Evolutionary conservation across 2,113 vertebrate species (phyloP).

Genomic region (Herpailurus yagouaroundi): DNA sequence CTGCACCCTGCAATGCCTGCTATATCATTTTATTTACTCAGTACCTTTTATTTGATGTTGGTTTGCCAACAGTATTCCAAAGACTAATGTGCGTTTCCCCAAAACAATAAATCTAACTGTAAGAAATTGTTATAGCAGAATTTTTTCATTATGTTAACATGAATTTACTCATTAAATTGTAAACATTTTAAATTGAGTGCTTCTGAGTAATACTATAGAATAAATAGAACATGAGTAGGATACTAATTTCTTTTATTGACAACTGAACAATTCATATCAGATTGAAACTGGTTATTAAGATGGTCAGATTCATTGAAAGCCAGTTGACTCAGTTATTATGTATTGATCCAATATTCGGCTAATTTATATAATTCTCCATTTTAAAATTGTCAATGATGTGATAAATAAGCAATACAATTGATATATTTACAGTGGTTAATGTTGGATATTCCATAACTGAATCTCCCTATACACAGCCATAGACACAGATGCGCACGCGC

Average conservation of each 20-base stretch:
- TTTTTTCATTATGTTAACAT: background rate
- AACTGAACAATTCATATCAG: background rate
- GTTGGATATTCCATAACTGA: background rate
- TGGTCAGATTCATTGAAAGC: background rate
- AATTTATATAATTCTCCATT: background rate
- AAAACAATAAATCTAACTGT: conserved; percentile 26
- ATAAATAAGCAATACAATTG: conserved; percentile 18
- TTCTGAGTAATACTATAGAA: background rate
- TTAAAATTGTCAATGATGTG: background rate
- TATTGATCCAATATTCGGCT: background rate
- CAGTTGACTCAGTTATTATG: background rate
- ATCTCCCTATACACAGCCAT: background rate
- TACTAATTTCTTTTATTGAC: background rate
- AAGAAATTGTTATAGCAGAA: conserved; percentile 48
- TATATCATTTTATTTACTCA: background rate
- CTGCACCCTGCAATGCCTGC: background rate
- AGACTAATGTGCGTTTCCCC: background rate
- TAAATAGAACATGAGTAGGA: conserved; percentile 4
- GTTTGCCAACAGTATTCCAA: background rate
- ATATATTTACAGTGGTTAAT: background rate
- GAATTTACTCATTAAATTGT: background rate
- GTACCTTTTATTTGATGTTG: background rate
- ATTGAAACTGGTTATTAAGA: conserved; percentile 1
- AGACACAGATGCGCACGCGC: background rate
- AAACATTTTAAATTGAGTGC: background rate